Base-by-base conservation (phyloP, 2,797 vertebrate species). In the Amblyopsis hoosieri region DNA sequence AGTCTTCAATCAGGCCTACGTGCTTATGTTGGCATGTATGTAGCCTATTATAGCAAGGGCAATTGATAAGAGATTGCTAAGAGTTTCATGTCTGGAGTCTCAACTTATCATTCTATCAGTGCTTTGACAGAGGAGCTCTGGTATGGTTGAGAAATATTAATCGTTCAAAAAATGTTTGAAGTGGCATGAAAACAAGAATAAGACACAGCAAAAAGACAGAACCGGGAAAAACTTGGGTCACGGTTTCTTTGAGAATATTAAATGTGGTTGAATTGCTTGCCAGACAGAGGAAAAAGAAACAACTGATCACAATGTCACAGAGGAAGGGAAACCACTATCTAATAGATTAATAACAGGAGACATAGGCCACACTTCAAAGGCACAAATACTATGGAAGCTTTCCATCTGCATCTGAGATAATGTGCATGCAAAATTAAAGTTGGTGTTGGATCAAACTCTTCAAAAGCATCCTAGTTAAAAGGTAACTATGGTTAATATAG, bases 391-490 rank as follows among this genome's bases (percentile, higher is more conserved):
- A 9, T 23, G 23, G 23, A 23, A 3, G 23, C 23, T 23, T 37
- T 37, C 37, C 37, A 37, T 23, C 51, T 8, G 11, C 14, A 65
- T 66, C 76, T 46, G 33, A 47, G 64, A 59, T 69, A 75, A 79
- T 65, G 73, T 56, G 12, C 53, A 72, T 60, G 65, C 66, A 79
- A 80, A 83, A 82, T 79, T 72, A 52, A 79, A 70, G 57, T 72
- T 77, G 73, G 37, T 77, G 64, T 79, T 80, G 60, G 60, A 46
- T 63, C 65, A 75, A 69, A 69, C 51, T 62, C 65, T 37, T 71
- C 64, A 48, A 58, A 60, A 66, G 46, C 2, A 13, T 9, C 13
- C 2, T 54, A 23, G 3, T 23, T 23, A 23, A 23, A 23, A 23
- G 29, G 37, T 65, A 63, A 64, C 49, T 48, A 37, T 33, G 11